Evolutionary conservation across 1,140 invertebrate genomes (phyloP).

Genomic region (Trissolcus basalis): DNA sequence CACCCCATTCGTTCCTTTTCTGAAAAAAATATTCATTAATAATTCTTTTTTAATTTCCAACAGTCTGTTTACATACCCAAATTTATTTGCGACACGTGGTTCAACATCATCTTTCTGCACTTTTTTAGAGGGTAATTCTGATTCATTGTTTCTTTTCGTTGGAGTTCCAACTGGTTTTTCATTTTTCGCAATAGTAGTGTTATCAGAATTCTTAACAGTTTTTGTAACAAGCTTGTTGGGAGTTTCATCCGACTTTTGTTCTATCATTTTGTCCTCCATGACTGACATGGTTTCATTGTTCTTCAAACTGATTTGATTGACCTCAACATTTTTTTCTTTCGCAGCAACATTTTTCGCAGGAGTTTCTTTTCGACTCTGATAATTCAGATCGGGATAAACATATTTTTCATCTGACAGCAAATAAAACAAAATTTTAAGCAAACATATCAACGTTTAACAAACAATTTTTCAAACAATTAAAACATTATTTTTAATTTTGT

Average conservation of each 20-base stretch:
- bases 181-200: no score
- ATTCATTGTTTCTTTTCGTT: no score
- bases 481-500: conserved; percentile 9
- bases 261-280: neutral
- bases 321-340: conserved; percentile 7
- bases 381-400: conserved; percentile 13
- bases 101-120: no score
- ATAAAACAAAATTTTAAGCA: neutral
- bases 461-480: no score
- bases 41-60: no score
- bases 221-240: neutral
- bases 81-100: no score
- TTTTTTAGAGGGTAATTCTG: no score
- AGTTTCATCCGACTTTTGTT: neutral
- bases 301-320: neutral
- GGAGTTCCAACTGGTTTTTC: no score
- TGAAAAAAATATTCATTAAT: no score
- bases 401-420: conserved; percentile 22
- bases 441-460: no score
- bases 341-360: neutral
- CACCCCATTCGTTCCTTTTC: no score
- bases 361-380: conserved; percentile 3
- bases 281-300: neutral
- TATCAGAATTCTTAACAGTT: neutral
- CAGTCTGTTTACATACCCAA: no score